These are phyloP conservation scores for Reinhardtius hippoglossoides DNA, from an alignment of 2,113 vertebrate genomes.

Conservation along the genomic window DNA sequence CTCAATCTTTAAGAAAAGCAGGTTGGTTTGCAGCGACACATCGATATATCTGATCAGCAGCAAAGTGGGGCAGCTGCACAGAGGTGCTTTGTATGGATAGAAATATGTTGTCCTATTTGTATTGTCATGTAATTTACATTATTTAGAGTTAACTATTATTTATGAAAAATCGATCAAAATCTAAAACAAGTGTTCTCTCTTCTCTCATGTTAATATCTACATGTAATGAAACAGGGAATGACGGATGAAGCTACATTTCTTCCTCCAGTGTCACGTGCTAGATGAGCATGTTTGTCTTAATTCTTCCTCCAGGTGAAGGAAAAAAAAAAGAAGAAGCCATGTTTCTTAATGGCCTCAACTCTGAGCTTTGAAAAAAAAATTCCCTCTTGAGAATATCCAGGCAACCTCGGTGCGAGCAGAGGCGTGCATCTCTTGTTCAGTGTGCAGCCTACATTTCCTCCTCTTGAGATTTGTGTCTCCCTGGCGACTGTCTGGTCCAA, in stretches of 20 bases:
- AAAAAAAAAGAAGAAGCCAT: slow-evolving; percentile 23
- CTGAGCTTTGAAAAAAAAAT: slow-evolving; percentile 52
- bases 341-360: slow-evolving; percentile 67
- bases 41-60: slow-evolving; percentile 15
- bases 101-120: background rate
- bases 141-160: background rate
- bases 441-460: slow-evolving; percentile 62
- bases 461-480: slow-evolving; percentile 67
- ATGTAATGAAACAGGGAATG: background rate
- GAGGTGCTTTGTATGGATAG: background rate
- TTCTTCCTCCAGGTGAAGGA: slow-evolving; percentile 36
- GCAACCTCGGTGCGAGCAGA: slow-evolving; percentile 11
- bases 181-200: too few relatives aligned
- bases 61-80: background rate
- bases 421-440: slow-evolving; percentile 41
- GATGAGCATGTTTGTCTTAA: slow-evolving; percentile 33
- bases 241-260: slow-evolving; percentile 19
- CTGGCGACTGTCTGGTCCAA: slow-evolving; percentile 71
- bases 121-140: background rate
- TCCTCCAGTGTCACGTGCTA: slow-evolving; percentile 23
- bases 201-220: too few relatives aligned
- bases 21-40: slow-evolving; percentile 18
- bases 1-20: slow-evolving; percentile 16
- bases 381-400: slow-evolving; percentile 40
- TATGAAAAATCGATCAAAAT: background rate